Evolutionary conservation across 2,797 vertebrate genomes (phyloP), one percentile per base, ranked within the genome.

Genomic region (Australoheros facetus): DNA sequence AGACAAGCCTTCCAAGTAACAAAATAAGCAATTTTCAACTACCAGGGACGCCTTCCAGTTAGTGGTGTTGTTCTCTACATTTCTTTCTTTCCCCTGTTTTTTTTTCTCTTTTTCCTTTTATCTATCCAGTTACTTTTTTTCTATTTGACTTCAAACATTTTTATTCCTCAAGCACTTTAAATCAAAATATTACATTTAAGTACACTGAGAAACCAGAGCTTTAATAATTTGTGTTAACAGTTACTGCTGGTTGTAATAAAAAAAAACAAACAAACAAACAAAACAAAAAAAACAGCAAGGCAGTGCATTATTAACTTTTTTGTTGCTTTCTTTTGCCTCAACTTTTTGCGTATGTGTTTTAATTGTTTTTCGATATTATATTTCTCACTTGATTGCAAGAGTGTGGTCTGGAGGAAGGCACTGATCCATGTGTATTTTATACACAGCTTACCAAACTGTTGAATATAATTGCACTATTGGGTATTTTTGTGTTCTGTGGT

Each of bases 1-100:
- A 96, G 94, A 95, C 94, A 96, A 96, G 95, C 94, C 95, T 96
- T 96, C 93, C 93, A 94, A 95, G 88, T 93, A 95, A 94, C 93
- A 92, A 93, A 95, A 95, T 95, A 95, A 95, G 95, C 94, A 95
- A 95, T 96, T 95, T 89, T 94, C 91, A 94, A 95, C 95, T 95
- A 94, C 95, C 95, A 96, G 95, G 95, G 94, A 95, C 93, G 93
- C 95, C 94, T 95, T 95, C 94, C 94, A 92, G 93, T 94, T 93
- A 89, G 90, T 79, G 84, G 92, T 94, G 94, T 95, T 94, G 93
- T 94, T 93, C 88, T 93, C 87, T 90, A 88, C 84, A 83, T 90
- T 85, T 83, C 42, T 70, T 82, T 71, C 51, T 88, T 83, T 62
- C 57, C 80, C 83, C 71, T 56, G 8, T 64, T 45, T 64, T 23